Evolutionary conservation across 2,888 invertebrate species (phyloP), one percentile per base, ranked within the genome.

Genomic region (Lasioglossum morio): DNA sequence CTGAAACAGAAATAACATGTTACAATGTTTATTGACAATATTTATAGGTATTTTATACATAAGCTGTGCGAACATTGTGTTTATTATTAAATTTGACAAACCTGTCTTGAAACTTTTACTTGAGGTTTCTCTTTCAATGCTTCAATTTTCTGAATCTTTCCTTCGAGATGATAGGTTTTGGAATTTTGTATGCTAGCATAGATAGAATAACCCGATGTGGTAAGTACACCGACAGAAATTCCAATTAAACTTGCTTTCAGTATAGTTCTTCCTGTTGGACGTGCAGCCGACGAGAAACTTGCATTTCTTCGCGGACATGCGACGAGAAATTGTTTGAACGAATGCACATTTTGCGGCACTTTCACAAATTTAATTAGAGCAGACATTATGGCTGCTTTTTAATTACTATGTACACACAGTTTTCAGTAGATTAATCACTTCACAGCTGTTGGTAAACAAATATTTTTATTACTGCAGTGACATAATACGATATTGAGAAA

Each of bases 171-270:
- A 53, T 96, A 93, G 83, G 96, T 96, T 79, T 94, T 93, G 66
- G 95, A 94, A 3, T 95, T 94, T 77, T 95, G 93, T 82, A 95
- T 95, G 82, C 95, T 92, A 84, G 95, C 93, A 82, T 95, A 94
- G 69, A 95, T 95, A 0, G 96, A 95, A 93, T 96, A 96, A 89
- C 96, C 96, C 86, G 95, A 95, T 72, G 96, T 96, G 3, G 95
- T 92, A 2, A 95, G 84, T 53, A 95, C 96, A 85, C 97, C 96
- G 2, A 97, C 94, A 48, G 97, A 87, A 40, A 76, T 94, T 92
- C 85, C 88, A 19, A 80, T 12, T 63, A 90, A 94, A 69, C 95
- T 93, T 76, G 85, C 74, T 81, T 77, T 84, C 0, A 86, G 37
- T 72, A 86, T 16, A 53, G 63, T 88, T 81, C 78, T 91, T 7